These are phyloP conservation scores for Microdon myrmicae DNA, from an alignment of 2,888 invertebrate genomes.

Conservation along the genomic window DNA sequence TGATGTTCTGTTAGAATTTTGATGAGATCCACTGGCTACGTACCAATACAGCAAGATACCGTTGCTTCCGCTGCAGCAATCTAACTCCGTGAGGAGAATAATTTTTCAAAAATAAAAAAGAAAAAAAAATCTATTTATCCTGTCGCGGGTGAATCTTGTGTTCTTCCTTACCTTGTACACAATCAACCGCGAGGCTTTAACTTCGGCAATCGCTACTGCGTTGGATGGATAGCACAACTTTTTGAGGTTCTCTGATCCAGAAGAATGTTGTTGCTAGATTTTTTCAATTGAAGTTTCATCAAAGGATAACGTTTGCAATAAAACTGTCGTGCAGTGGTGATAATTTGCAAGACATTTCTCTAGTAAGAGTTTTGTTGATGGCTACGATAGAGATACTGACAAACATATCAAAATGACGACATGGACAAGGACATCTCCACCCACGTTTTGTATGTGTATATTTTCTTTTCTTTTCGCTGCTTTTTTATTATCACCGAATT, in stretches of 20 bases:
- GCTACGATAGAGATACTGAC: no score
- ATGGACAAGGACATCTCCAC: slow-evolving; percentile 4
- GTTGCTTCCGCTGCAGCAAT: slow-evolving; percentile 25
- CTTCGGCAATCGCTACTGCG: slow-evolving; percentile 23
- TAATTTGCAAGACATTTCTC: no score
- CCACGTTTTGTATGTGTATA: slow-evolving; percentile 6
- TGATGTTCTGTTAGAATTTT: slow-evolving; percentile 30
- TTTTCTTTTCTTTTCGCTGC: neutral
- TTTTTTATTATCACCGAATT: slow-evolving; percentile 1
- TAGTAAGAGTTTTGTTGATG: no score
- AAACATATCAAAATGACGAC: slow-evolving; percentile 27
- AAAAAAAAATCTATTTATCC: neutral
- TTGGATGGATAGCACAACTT: slow-evolving; percentile 22
- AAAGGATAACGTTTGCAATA: slow-evolving; percentile 47
- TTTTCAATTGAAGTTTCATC: slow-evolving; percentile 21
- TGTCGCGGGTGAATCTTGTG: neutral
- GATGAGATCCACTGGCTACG: slow-evolving; percentile 23
- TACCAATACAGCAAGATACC: slow-evolving; percentile 1
- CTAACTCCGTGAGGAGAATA: slow-evolving; percentile 36
- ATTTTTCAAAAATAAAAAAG: slow-evolving; percentile 23
- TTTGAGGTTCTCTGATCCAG: slow-evolving; percentile 3
- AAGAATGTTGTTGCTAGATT: slow-evolving; percentile 23
- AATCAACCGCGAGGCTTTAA: slow-evolving; percentile 5
- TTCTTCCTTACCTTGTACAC: neutral
- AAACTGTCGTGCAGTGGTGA: no score